phyloP scores from a whole-genome alignment of 2,888 invertebrate genomes.

The Drosophila pseudotalamancana region DNA sequence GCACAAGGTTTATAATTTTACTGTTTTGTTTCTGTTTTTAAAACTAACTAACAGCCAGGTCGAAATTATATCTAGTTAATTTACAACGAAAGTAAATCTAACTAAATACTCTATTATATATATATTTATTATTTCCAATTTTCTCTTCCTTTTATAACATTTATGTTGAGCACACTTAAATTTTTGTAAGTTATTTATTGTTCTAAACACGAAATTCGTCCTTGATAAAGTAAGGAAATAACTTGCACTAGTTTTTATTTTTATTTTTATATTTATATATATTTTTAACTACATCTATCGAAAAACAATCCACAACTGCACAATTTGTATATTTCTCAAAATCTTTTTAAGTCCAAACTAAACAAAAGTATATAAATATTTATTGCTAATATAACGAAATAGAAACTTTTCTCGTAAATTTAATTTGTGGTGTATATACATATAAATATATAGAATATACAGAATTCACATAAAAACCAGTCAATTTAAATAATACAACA shows the following conservation, averaged over 20 bases:
- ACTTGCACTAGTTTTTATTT: not conserved
- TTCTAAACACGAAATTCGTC: slow-evolving; percentile 4
- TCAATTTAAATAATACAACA: not conserved
- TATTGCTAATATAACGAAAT: too few species aligned
- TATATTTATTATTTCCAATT: slow-evolving; percentile 25
- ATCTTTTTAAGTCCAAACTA: not conserved
- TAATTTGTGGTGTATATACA: not conserved
- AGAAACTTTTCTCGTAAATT: not conserved
- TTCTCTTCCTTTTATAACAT: slow-evolving; percentile 27
- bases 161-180: slow-evolving; percentile 1
- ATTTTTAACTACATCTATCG: slow-evolving; percentile 1
- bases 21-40: slow-evolving; percentile 12
- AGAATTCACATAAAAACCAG: slow-evolving; percentile 5
- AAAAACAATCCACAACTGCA: not conserved
- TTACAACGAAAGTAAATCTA: slow-evolving; percentile 11
- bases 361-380: too few species aligned
- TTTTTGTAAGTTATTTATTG: not conserved
- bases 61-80: slow-evolving; percentile 19
- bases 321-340: slow-evolving; percentile 3
- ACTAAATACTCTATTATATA: slow-evolving; percentile 7
- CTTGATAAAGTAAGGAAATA: slow-evolving; percentile 11
- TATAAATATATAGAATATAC: slow-evolving; percentile 1
- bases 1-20: slow-evolving; percentile 8
- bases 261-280: not conserved
- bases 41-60: slow-evolving; percentile 39